Base-by-base conservation (phyloP, 92 coral and sea anemone genomes). In the Zoanthus sansibaricus region DNA sequence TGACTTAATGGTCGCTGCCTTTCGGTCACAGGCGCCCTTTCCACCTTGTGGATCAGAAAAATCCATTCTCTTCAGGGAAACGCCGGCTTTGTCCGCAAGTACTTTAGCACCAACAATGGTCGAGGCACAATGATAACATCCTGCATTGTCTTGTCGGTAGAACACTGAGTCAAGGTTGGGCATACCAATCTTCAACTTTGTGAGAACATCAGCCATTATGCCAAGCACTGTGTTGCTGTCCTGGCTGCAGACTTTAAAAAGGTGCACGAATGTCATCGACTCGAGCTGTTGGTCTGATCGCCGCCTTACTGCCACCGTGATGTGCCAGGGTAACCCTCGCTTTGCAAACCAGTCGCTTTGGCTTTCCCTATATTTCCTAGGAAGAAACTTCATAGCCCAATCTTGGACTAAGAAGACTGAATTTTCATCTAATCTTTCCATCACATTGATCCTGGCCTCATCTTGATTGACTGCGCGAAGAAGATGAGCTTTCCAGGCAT, bases 11-110 rank as follows among this genome's bases (percentile, higher is more conserved):
- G 89, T 87, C 32, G 93, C 91, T 12, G 91, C 91, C 84, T 83
- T 89, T 64, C 89, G 80, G 61, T 92, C 91, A 58, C 92, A 92
- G 52, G 86, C 88, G 17, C 90, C 92, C 64, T 92, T 92, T 9
- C 95, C 95, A 16, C 92, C 90, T 86, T 92, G 93, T 17, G 91
- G 91, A 72, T 92, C 91, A 15, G 86, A 78, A 72, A 90, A 87
- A 83, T 92, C 91, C 58, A 92, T 9, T 56, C 94, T 58, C 56
- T 77, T 42, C 51, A 89, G 71, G 7, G 73, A 69, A 17, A 86
- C 86, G 44, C 89, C 91, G 71, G 59, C 83, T 48, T 51, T 21
- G 3, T 78, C 10, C 30, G 89, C 88, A 14, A 67, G 70, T 47
- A 44, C 14, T 31, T 33, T 9, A 44, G 89, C 92, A 25, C 92